These are phyloP conservation scores for Cyclophora albipunctata DNA, from an alignment of 2,888 invertebrate genomes.

Conservation along the genomic window DNA sequence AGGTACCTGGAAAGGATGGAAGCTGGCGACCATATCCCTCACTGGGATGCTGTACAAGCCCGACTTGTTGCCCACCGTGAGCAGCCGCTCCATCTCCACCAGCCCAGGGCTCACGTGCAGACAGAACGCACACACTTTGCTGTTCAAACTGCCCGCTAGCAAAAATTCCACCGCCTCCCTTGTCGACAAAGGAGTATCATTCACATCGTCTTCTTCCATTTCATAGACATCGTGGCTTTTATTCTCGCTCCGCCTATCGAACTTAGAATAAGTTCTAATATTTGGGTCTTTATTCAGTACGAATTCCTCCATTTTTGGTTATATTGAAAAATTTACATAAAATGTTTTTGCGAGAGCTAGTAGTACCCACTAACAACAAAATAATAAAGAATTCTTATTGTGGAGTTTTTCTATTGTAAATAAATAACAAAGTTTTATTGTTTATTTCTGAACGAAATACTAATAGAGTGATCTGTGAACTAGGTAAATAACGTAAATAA, in stretches of 20 bases:
- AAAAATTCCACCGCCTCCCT: slow-evolving; percentile 51
- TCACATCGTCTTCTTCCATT: not conserved
- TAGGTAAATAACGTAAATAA: too few species aligned
- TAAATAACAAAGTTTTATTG: too few species aligned
- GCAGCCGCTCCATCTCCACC: slow-evolving; percentile 48
- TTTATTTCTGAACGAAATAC: too few species aligned
- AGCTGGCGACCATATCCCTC: slow-evolving; percentile 53
- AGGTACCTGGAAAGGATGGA: slow-evolving; percentile 58
- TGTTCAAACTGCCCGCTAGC: slow-evolving; percentile 43
- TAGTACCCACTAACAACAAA: too few species aligned
- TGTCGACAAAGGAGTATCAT: slow-evolving; percentile 31
- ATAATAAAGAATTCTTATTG: too few species aligned
- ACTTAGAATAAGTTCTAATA: not conserved
- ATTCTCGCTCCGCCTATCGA: not conserved
- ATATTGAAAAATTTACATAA: not conserved
- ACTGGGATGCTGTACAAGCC: slow-evolving; percentile 50
- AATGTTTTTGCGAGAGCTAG: not conserved
- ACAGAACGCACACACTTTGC: slow-evolving; percentile 57
- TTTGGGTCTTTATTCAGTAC: not conserved
- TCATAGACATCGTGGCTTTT: not conserved
- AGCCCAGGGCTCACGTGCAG: slow-evolving; percentile 36
- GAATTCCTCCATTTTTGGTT: slow-evolving; percentile 3
- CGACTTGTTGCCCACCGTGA: slow-evolving; percentile 44
- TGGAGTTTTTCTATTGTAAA: too few species aligned
- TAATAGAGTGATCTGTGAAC: too few species aligned